Evolutionary conservation across 2,888 invertebrate species (phyloP).

Genomic region (Euproctis similis): DNA sequence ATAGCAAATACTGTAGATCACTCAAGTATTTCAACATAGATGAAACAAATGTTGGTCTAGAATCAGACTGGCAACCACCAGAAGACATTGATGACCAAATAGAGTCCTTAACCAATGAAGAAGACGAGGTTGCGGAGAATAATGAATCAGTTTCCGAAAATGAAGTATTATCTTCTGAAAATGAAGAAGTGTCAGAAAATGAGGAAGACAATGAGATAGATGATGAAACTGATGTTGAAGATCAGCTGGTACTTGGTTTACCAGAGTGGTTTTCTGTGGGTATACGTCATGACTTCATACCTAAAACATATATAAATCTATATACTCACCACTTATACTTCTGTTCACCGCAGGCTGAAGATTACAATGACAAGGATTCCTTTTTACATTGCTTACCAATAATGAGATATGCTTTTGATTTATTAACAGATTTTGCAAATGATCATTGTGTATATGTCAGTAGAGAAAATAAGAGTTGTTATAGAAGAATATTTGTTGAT

Average conservation of each 20-base stretch:
- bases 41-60: slow-evolving; percentile 14
- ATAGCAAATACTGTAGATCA: slow-evolving; percentile 73
- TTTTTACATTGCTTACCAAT: slow-evolving; percentile 78
- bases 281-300: slow-evolving; percentile 77
- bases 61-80: slow-evolving; percentile 17
- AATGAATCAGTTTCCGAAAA: slow-evolving; percentile 8
- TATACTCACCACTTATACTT: slow-evolving; percentile 78
- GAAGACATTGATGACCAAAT: slow-evolving; percentile 23
- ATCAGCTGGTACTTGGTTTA: slow-evolving; percentile 33
- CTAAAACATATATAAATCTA: slow-evolving; percentile 82
- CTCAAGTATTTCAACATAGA: slow-evolving; percentile 72
- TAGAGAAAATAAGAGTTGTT: slow-evolving; percentile 44
- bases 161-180: slow-evolving; percentile 13
- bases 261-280: slow-evolving; percentile 81
- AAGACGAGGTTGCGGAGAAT: slow-evolving; percentile 15
- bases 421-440: slow-evolving; percentile 52
- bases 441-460: slow-evolving; percentile 52
- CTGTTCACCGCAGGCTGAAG: slow-evolving; percentile 83
- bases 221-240: slow-evolving; percentile 17
- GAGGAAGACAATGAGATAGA: slow-evolving; percentile 21
- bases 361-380: slow-evolving; percentile 76
- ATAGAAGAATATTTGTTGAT: slow-evolving; percentile 41
- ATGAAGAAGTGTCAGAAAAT: slow-evolving; percentile 18
- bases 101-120: slow-evolving; percentile 9
- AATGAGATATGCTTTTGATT: slow-evolving; percentile 75